A percentile compares a stretch with the other conserved stretches of the same genome.
These are phyloP conservation scores for Heliconius cydno DNA, from an alignment of 2,888 invertebrate genomes.

Conservation along the genomic window DNA sequence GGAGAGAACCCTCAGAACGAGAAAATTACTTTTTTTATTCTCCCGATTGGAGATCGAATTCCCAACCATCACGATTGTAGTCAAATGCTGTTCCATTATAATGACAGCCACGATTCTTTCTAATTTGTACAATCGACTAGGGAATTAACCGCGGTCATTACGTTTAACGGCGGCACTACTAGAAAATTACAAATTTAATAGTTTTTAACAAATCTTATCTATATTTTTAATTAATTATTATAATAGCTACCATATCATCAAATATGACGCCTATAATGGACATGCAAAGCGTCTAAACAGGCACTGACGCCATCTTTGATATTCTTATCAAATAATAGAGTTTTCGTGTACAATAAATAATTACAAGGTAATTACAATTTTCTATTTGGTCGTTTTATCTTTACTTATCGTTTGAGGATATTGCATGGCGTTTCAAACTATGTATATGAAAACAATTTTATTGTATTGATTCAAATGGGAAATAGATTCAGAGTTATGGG, in stretches of 20 bases:
- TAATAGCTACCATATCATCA: conserved; percentile 4
- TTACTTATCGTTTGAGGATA: not conserved
- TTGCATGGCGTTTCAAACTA: not conserved
- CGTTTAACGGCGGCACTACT: not conserved
- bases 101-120: not conserved
- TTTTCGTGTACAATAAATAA: conserved; percentile 33
- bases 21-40: too few relatives aligned
- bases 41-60: not conserved
- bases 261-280: conserved; percentile 18
- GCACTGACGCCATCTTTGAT: not conserved
- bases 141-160: not conserved
- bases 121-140: not conserved
- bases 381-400: conserved; percentile 7
- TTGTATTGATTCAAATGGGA: not conserved
- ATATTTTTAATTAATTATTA: conserved; percentile 2
- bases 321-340: conserved; percentile 20
- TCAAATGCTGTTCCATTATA: not conserved
- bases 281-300: conserved; percentile 8
- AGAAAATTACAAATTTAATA: not conserved
- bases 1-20: too few relatives aligned
- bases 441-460: not conserved
- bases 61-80: not conserved
- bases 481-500: too few relatives aligned
- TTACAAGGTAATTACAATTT: conserved; percentile 29
- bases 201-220: conserved; percentile 12